phyloP scores from a whole-genome alignment of 2,888 invertebrate species.

The Chirona hameri region DNA sequence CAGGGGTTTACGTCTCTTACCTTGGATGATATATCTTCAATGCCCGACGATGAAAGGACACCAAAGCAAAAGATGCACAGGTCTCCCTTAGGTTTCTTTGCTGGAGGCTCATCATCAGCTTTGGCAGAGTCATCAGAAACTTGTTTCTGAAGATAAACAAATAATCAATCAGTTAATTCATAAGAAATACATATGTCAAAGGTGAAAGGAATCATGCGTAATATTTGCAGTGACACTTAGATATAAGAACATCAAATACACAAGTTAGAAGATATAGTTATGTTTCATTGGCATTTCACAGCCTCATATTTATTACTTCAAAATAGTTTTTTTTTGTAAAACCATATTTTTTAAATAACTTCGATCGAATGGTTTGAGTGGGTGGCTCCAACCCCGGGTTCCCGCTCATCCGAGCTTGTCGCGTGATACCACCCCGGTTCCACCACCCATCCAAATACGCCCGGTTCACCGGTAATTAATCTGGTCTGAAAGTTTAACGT shows the following conservation, averaged over 20 bases:
- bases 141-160: neutral
- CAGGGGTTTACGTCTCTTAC: neutral
- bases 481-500: no score
- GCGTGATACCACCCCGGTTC: no score
- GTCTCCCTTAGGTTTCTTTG: neutral
- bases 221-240: neutral
- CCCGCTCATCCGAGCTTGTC: no score
- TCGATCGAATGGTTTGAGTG: no score
- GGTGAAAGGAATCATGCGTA: no score
- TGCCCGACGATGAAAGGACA: neutral
- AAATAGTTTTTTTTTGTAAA: no score
- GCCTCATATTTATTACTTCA: neutral
- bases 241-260: neutral
- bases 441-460: no score
- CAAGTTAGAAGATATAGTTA: neutral
- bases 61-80: neutral
- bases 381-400: no score
- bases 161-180: neutral
- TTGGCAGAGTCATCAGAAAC: no score
- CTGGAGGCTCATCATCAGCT: neutral
- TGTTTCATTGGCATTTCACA: neutral
- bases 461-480: no score
- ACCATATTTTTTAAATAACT: no score
- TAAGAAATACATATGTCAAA: no score
- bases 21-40: neutral